Evolutionary conservation across 2,113 vertebrate genomes (phyloP), one percentile per base, ranked within the genome.

Genomic region (Chloebia gouldiae): DNA sequence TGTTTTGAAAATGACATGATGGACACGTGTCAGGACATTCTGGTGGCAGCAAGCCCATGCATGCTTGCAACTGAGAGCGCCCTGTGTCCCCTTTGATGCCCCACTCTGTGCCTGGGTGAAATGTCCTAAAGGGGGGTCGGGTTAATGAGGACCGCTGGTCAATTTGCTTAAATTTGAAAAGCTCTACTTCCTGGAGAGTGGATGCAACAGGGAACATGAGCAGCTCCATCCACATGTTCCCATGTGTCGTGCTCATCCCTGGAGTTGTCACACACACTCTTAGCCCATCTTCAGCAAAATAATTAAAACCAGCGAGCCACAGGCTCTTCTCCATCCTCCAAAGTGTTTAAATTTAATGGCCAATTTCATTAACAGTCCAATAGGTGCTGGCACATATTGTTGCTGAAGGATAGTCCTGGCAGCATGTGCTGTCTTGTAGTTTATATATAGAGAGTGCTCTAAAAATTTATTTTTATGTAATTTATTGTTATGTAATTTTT

Each of bases 1-100:
- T 96, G 94, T 9, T 88, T 92, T 61, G 80, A n/a, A 70, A 96
- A 86, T 73, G 64, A 75, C 92, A 79, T 6, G 90, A 78, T 84
- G 93, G 90, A 64, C 79, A 22, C 9, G 2, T 50, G 90, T 86
- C 8, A 53, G 91, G 92, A 57, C 90, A 9, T 60, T 88, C 57
- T 75, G 93, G 95, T 95, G 93, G 94, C 94, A 92, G 64, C 23
- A 60, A 92, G 88, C 90, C 94, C 30, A 0, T 23, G 68, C 65
- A 53, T 81, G 24, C 69, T 30, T 86, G 93, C 94, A 94, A 39
- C 30, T 56, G 88, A 92, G 92, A 92, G 81, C 0, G 0, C 50
- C 63, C 81, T 7, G 1, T 30, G 51, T 78, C 79, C 31, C 47
- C 56, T 78, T 15, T 56, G 92, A 75, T 84, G 91, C 76, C 88